Base-by-base conservation (phyloP, 2,888 invertebrate species). In the Caenorhabditis zanzibari region DNA sequence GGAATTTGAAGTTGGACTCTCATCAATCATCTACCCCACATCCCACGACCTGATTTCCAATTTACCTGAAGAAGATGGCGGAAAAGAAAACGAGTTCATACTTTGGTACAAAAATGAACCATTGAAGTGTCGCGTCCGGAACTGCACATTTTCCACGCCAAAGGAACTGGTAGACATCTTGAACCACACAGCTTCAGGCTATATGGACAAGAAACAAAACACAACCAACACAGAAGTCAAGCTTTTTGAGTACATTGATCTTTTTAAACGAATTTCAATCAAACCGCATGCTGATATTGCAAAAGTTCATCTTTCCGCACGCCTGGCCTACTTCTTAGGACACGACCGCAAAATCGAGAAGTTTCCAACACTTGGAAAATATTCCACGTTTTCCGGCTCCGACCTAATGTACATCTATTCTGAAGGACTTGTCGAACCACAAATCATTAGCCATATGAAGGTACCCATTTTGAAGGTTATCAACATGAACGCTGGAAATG, bases 371-470 rank as follows among this genome's bases (percentile, higher is more conserved):
- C 9, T 41, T 3, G 71, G 71, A 16, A 35, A 54, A 12, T 71
- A 56, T 54, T 41, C 52, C n/a, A 56, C 54, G 19, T 58, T 32
- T 44, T 56, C 47, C 7, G 72, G 58, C 1, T 41, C 59, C 3
- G 72, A 72, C n/a, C 22, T 72, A 10, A 72, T 72, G 72, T 72
- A 72, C 41, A 28, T 72, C 5, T 72, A 72, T 44, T 41, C 56
- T 19, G 58, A 72, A 5, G n/a, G 19, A 3, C 41, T 72, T 2
- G 47, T 72, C 19, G 72, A 72, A n/a, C 72, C 72, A 0, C 72
- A 72, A 41, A 72, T n/a, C 6, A 47, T 58, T 14, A 61, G 73
- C 38, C 61, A 61, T 32, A 44, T 44, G 44, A 61, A 61, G 26
- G 59, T 44, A n/a, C 72, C 72, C 12, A 19, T 72, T 58, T 32